Percentiles rank a stretch among this genome's conserved stretches.
Conservation (phyloP, 2,113 vertebrate species). For the Andinoacara biseriatus region DNA sequence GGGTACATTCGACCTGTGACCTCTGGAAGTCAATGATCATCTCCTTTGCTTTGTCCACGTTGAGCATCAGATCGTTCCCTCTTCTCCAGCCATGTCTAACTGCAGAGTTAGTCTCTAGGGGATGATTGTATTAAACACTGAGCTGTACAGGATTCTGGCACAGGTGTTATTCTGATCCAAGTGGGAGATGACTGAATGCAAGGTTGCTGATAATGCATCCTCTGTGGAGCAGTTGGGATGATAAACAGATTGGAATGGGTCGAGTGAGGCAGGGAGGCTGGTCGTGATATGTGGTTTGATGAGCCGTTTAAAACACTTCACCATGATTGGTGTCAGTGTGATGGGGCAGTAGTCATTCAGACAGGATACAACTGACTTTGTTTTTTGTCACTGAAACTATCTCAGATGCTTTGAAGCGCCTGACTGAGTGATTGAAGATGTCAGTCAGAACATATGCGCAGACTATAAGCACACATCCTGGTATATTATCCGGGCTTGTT, state of each 20-base stretch:
- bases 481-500: background rate
- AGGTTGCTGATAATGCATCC: background rate
- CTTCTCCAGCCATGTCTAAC: background rate
- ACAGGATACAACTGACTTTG: background rate
- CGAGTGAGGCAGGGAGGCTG: background rate
- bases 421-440: background rate
- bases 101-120: background rate
- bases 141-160: no score
- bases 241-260: background rate
- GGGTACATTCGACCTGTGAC: background rate
- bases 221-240: background rate
- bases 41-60: background rate
- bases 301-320: background rate
- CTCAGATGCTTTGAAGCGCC: background rate
- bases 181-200: no score
- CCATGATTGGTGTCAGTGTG: accelerated
- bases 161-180: no score
- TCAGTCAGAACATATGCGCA: background rate
- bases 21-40: background rate
- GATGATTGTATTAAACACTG: no score
- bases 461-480: background rate
- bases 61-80: background rate
- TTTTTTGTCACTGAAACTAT: background rate
- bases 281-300: background rate
- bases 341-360: accelerated